phyloP scores from a whole-genome alignment of 2,888 invertebrate species.

The Branchipolynoe longqiensis region DNA sequence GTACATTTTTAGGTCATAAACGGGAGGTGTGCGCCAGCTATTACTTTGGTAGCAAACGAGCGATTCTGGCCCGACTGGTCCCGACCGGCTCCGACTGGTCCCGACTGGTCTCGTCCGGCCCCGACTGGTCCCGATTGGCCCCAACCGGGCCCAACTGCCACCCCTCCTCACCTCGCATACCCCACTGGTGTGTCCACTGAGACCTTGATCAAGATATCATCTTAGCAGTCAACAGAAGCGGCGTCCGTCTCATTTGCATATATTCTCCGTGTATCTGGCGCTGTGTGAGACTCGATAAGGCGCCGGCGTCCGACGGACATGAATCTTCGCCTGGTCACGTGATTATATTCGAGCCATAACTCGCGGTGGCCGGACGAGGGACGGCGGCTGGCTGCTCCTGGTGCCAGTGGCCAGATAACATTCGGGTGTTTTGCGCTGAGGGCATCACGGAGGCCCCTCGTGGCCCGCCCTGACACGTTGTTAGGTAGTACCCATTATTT shows the following conservation, averaged over 20 bases:
- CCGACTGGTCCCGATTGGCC: no score
- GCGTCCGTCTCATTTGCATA: slow-evolving; percentile 7
- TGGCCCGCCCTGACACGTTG: no score
- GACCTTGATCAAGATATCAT: slow-evolving; percentile 42
- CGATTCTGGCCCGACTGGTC: no score
- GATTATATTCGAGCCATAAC: slow-evolving; percentile 28
- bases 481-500: no score
- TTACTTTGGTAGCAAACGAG: no score
- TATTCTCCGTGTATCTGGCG: slow-evolving; percentile 28
- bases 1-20: no score
- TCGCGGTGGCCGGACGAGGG: slow-evolving; percentile 17
- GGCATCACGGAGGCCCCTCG: no score
- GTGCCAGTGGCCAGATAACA: slow-evolving; percentile 47
- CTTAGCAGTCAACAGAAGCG: slow-evolving; percentile 27
- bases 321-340: slow-evolving; percentile 34
- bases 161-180: neutral
- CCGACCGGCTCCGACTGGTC: no score
- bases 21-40: no score
- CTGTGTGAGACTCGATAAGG: slow-evolving; percentile 41
- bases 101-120: no score
- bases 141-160: neutral
- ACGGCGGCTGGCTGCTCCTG: neutral
- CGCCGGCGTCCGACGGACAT: neutral
- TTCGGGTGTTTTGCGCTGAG: slow-evolving; percentile 16
- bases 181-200: neutral